Conservation (phyloP, 2,888 invertebrate genomes). For the Mystacides longicornis region DNA sequence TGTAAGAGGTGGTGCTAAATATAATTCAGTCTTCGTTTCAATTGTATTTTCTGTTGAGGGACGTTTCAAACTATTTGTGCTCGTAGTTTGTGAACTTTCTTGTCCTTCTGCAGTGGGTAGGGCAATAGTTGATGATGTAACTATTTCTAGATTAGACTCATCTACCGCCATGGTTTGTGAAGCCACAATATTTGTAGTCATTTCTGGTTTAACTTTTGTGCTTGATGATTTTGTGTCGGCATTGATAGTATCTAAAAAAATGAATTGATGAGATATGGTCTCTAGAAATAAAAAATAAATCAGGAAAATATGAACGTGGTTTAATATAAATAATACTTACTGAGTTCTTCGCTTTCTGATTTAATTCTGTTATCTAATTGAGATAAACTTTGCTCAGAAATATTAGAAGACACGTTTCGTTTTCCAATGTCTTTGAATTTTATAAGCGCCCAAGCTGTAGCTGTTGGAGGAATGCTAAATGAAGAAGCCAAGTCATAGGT, state of each 20-base stretch:
- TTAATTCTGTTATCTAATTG: neutral
- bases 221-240: too few relatives aligned
- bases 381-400: neutral
- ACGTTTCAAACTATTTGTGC: too few relatives aligned
- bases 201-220: neutral
- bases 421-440: constrained; percentile 35
- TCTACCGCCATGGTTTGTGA: neutral
- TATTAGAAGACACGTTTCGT: neutral
- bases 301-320: neutral
- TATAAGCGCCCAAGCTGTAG: constrained; percentile 48
- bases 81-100: too few relatives aligned
- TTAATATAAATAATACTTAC: neutral
- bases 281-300: neutral
- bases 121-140: neutral
- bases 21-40: too few relatives aligned
- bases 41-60: too few relatives aligned
- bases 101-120: too few relatives aligned
- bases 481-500: constrained; percentile 29
- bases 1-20: too few relatives aligned
- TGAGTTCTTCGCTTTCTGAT: neutral
- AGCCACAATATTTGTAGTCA: neutral
- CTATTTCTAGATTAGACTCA: neutral
- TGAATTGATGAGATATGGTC: too few relatives aligned
- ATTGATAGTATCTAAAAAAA: neutral
- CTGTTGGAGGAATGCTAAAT: constrained; percentile 45